Conservation (phyloP, 2,888 invertebrate genomes). For the Perithous albicinctus region DNA sequence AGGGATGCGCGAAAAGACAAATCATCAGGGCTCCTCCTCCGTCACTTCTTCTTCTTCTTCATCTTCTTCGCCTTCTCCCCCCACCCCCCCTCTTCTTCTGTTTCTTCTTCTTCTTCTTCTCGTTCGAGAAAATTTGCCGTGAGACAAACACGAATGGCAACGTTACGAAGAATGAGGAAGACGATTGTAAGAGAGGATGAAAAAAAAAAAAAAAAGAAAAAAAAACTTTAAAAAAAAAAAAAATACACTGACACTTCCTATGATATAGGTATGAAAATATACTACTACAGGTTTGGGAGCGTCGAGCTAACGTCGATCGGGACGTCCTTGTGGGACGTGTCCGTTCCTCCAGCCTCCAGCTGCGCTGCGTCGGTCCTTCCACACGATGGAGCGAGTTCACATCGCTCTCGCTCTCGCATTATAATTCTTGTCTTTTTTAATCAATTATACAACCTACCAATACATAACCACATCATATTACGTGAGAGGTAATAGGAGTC, state of each 20-base stretch:
- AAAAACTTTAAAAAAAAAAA: not conserved
- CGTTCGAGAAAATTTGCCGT: slow-evolving; percentile 62
- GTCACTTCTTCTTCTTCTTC: slow-evolving; percentile 66
- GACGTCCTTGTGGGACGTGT: slow-evolving; percentile 70
- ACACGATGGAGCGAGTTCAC: slow-evolving; percentile 66
- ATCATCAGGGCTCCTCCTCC: slow-evolving; percentile 61
- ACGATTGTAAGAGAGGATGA: slow-evolving; percentile 44
- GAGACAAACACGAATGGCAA: slow-evolving; percentile 35
- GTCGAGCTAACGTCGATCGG: slow-evolving; percentile 73
- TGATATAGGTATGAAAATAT: slow-evolving; percentile 50
- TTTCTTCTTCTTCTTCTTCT: slow-evolving; percentile 59
- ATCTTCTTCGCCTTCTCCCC: slow-evolving; percentile 40
- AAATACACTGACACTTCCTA: slow-evolving; percentile 66
- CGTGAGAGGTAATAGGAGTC: slow-evolving; percentile 23
- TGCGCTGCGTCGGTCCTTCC: slow-evolving; percentile 70
- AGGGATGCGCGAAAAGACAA: slow-evolving; percentile 59
- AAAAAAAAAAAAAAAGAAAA: slow-evolving; percentile 35
- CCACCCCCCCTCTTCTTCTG: slow-evolving; percentile 18
- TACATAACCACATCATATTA: slow-evolving; percentile 40
- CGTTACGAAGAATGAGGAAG: slow-evolving; percentile 59
- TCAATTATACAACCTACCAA: slow-evolving; percentile 39
- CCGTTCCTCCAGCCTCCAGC: slow-evolving; percentile 78
- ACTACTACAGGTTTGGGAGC: slow-evolving; percentile 74
- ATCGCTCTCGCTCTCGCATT: slow-evolving; percentile 49
- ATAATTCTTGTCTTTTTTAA: slow-evolving; percentile 56